phyloP scores from a whole-genome alignment of 2,888 invertebrate genomes.

The Dinocampus coccinellae region DNA sequence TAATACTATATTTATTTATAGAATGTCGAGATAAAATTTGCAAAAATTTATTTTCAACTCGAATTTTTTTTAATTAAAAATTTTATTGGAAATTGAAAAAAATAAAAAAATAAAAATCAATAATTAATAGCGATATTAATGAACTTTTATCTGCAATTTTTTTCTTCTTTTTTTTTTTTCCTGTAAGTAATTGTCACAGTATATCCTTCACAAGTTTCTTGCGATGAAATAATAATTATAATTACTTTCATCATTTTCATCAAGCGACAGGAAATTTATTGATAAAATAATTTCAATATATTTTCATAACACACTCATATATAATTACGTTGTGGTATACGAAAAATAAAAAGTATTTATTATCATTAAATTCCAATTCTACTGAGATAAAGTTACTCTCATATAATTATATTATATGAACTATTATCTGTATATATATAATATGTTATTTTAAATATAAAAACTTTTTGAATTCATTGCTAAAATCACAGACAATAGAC shows the following conservation, averaged over 20 bases:
- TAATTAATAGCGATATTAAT: background rate
- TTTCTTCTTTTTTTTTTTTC: too few relatives aligned
- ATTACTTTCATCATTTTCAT: background rate
- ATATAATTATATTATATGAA: background rate
- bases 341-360: too few relatives aligned
- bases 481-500: background rate
- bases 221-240: background rate
- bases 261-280: background rate
- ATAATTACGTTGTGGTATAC: too few relatives aligned
- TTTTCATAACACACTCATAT: too few relatives aligned
- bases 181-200: background rate
- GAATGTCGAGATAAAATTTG: too few relatives aligned
- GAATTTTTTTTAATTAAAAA: background rate
- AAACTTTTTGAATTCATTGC: background rate
- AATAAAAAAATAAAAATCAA: background rate
- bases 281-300: too few relatives aligned
- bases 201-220: too few relatives aligned
- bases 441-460: background rate
- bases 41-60: too few relatives aligned
- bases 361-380: too few relatives aligned
- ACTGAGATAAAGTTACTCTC: background rate
- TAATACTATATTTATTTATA: too few relatives aligned
- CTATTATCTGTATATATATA: background rate
- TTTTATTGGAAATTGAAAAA: background rate
- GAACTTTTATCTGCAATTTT: background rate